Conservation (phyloP, 2,113 vertebrate genomes). For the Chunga burmeisteri region DNA sequence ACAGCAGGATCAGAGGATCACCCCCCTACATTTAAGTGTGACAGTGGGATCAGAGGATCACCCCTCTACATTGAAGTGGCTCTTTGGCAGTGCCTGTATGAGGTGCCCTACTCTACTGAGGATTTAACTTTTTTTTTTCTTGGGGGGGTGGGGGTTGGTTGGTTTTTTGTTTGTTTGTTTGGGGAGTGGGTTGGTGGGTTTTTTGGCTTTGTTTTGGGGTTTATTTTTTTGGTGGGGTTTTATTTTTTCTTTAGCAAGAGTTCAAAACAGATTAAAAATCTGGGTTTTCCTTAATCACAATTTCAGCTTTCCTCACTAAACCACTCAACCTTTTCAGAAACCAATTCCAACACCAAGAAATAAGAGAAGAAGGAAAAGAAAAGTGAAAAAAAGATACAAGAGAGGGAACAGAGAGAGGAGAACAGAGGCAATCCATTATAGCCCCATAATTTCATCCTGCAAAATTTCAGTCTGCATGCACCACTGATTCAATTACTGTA, state of each 20-base stretch:
- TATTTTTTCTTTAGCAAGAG: background rate
- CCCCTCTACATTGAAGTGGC: background rate
- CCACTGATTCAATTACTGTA: constrained; percentile 51
- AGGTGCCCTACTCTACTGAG: background rate
- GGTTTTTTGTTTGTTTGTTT: too few species aligned
- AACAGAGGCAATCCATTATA: constrained; percentile 1
- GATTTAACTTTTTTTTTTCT: background rate
- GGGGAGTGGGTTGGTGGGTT: too few species aligned
- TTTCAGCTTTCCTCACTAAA: background rate
- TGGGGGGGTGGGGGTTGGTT: background rate
- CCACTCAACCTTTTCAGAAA: background rate
- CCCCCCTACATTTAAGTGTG: background rate
- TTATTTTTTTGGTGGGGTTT: too few species aligned
- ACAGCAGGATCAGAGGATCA: background rate
- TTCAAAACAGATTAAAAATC: background rate
- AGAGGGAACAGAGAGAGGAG: background rate
- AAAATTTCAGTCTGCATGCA: constrained; percentile 41
- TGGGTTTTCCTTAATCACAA: background rate
- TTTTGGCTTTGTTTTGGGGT: too few species aligned
- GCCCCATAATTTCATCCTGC: constrained; percentile 2
- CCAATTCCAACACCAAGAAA: background rate
- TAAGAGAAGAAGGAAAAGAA: background rate
- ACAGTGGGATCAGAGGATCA: background rate
- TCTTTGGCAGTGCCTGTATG: background rate
- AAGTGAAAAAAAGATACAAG: background rate